Conservation (phyloP, 1,140 invertebrate genomes). For the Rhagoletis pomonella region DNA sequence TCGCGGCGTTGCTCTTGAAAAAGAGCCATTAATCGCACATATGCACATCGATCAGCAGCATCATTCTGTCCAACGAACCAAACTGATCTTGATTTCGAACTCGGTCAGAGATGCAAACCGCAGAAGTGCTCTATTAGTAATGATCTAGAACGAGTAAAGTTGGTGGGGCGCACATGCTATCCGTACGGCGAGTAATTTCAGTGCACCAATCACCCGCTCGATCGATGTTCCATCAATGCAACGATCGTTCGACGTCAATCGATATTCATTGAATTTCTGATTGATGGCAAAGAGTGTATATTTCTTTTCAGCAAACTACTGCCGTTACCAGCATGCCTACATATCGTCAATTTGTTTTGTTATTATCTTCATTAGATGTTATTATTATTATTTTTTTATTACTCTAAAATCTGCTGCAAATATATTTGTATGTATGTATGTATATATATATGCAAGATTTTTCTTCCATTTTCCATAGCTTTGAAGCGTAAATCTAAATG, state of each 20-base stretch:
- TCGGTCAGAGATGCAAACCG: background rate
- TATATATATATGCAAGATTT: background rate
- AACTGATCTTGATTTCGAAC: conserved; percentile 45
- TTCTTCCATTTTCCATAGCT: background rate
- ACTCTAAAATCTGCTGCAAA: background rate
- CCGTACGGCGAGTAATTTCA: background rate
- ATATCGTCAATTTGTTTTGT: background rate
- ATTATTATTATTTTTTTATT: background rate
- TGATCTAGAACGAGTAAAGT: background rate
- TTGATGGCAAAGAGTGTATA: background rate
- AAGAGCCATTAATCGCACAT: background rate
- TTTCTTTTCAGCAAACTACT: background rate
- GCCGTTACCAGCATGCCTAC: background rate
- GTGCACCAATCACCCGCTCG: background rate
- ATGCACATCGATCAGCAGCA: background rate
- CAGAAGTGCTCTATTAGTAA: background rate
- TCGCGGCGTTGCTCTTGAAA: background rate
- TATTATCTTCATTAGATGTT: background rate
- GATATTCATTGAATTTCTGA: conserved; percentile 39
- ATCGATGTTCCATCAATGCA: background rate
- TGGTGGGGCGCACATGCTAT: background rate
- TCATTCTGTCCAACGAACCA: background rate
- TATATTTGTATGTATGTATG: background rate
- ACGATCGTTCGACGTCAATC: background rate
- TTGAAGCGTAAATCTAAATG: conserved; percentile 20